Base-by-base conservation (phyloP, 2,113 vertebrate genomes). In the Stegastes partitus region DNA sequence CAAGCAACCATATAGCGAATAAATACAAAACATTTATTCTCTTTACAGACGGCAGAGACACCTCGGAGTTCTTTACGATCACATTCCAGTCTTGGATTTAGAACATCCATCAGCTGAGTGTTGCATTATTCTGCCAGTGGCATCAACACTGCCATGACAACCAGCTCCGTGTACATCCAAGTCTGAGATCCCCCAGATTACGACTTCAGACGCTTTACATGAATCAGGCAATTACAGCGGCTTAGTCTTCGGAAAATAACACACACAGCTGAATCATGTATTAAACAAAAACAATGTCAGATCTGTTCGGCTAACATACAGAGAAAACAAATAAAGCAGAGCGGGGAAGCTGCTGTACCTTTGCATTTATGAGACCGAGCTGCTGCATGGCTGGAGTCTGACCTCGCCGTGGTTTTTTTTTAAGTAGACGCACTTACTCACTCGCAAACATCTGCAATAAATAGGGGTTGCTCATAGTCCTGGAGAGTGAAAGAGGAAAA, bases 361-460 rank as follows among this genome's bases (percentile, higher is more conserved):
- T 64, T 51, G 62, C 26, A 66, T 77, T 70, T 57, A 58, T 16
- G 42, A 42, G 58, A 70, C 53, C 19, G 67, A 78, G 42, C 42
- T 68, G 67, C 39, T 49, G 63, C 65, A 45, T 51, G 50, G 34
- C 64, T 34, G 12, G 11, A 71, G 58, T 56, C 68, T 79, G 79
- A 84, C 74, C 86, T 76, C 77, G 86, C 39, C 21, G 58, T 50
- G 31, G 19, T 59, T 78, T 81, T 59, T 78, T 81, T 68, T 74
- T 54, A 80, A 87, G 79, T 65, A 82, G 49, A 77, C 58, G 66
- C 70, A 82, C 65, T 76, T 56, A 42, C 67, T 75, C 61, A 42
- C 37, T 65, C 39, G 74, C 49, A 61, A 83, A 61, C 69, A 70
- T 72, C 16, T 61, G 23, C 7, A 12, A 53, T 25, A 75, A 83